A percentile compares a stretch with the other conserved stretches of the same genome.
Evolutionary conservation across 2,888 invertebrate species (phyloP).

Genomic region (Teleiodes luculella): DNA sequence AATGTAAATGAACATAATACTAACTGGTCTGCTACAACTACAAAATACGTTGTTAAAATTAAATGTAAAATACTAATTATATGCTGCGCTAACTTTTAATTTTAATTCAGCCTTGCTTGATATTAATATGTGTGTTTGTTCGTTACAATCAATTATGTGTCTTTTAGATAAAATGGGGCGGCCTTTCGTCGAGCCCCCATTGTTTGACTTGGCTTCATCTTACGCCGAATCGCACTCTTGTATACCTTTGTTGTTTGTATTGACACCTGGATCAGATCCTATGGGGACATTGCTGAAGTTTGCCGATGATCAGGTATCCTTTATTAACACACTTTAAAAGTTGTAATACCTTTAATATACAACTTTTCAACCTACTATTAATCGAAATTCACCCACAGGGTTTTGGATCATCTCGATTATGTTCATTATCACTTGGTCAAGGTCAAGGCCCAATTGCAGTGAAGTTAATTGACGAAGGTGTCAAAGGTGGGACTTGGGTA

Average conservation of each 20-base stretch:
- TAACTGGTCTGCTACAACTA: too few species aligned
- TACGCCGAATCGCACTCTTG: constrained; percentile 91
- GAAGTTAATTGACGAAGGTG: constrained; percentile 90
- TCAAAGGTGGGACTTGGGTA: constrained; percentile 93
- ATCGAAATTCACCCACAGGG: too few species aligned
- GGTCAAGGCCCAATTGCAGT: constrained; percentile 95
- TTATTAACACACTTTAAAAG: not conserved
- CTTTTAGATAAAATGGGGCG: constrained; percentile 79
- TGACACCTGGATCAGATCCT: constrained; percentile 96
- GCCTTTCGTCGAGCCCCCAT: constrained; percentile 92
- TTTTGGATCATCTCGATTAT: constrained; percentile 85
- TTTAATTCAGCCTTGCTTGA: too few species aligned
- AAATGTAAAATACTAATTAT: too few species aligned
- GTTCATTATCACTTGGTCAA: constrained; percentile 93
- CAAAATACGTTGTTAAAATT: too few species aligned
- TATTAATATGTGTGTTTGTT: too few species aligned
- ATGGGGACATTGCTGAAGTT: constrained; percentile 93
- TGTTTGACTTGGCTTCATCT: constrained; percentile 91
- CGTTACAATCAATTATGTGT: not conserved
- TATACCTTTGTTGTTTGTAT: constrained; percentile 92
- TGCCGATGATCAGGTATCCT: constrained; percentile 88
- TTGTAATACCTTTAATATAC: too few species aligned
- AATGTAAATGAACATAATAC: too few species aligned
- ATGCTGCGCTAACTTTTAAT: too few species aligned
- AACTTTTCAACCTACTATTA: too few species aligned